Evolutionary conservation across 1,140 invertebrate species (phyloP).

Genomic region (Microplitis mediator): DNA sequence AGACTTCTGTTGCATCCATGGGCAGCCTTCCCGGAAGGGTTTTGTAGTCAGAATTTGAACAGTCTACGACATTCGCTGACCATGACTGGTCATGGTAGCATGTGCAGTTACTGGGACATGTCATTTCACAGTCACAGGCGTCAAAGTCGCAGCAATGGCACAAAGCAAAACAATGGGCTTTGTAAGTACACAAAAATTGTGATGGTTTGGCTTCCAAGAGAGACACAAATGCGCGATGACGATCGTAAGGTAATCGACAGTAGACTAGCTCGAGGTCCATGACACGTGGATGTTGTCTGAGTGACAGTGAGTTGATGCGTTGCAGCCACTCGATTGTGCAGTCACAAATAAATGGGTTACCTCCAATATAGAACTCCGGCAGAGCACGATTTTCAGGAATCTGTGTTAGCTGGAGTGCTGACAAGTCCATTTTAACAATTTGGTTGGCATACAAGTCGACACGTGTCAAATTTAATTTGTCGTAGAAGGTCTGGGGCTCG

Average conservation of each 20-base stretch:
- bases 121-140: constrained; percentile 85
- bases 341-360: constrained; percentile 88
- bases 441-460: constrained; percentile 86
- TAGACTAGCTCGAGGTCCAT: constrained; percentile 83
- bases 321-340: constrained; percentile 89
- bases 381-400: constrained; percentile 67
- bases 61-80: constrained; percentile 90
- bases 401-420: constrained; percentile 73
- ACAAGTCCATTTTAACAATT: constrained; percentile 78
- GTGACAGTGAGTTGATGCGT: constrained; percentile 73
- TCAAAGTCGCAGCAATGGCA: constrained; percentile 89
- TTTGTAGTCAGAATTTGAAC: constrained; percentile 75
- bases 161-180: constrained; percentile 79
- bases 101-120: constrained; percentile 82
- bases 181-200: constrained; percentile 84
- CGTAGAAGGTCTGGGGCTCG: constrained; percentile 78
- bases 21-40: constrained; percentile 79
- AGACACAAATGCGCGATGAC: constrained; percentile 73
- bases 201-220: constrained; percentile 73
- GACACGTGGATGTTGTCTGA: constrained; percentile 77
- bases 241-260: constrained; percentile 79
- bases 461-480: constrained; percentile 77
- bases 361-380: constrained; percentile 84
- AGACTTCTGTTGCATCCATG: constrained; percentile 89
- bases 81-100: constrained; percentile 87